Evolutionary conservation across 1,140 invertebrate species (phyloP), one percentile per base, ranked within the genome.

Genomic region (Drosophila tristis): DNA sequence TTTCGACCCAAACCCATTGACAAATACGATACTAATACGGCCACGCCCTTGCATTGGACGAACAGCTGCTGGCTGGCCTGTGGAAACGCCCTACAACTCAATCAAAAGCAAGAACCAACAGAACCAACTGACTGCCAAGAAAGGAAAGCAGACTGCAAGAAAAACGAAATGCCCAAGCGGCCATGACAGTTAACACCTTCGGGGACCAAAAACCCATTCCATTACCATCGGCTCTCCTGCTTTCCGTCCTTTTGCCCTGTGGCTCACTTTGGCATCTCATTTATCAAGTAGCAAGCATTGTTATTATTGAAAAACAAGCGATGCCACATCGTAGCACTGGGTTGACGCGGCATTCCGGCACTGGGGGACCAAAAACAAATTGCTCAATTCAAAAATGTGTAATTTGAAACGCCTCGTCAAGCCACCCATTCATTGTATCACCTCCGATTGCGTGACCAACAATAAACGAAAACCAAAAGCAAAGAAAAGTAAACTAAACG

Each of bases 221-320:
- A 11, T 13, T n/a, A 13, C 13, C 7, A 9, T 35, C 29, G 15
- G 45, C 29, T 7, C 54, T 35, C 2, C 20, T 6, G 20, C 20
- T n/a, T 35, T 20, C 0, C 3, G 0, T 16, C 9, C 9, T 16
- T 53, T 35, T n/a, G n/a, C 50, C 53, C 62, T 25, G 5, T 49
- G 29, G 39, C 60, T 57, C 61, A 59, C 55, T 70, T 60, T 71
- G 71, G 54, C 73, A 58, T 74, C 67, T 85, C 81, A 85, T 85
- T 85, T 85, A 85, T 85, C 81, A 85, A 86, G 20, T 20, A 20
- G 20, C 20, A 20, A 20, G 20, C 81, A 80, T 86, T 80, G 60
- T 80, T 86, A 80, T 85, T 85, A 85, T 85, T 85, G 81, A 68
- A 47, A 67, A 63, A 77, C 71, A 74, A 80, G 56, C 72, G 80